These are phyloP conservation scores for Thunnus thynnus DNA, from an alignment of 2,113 vertebrate species.

Conservation along the genomic window DNA sequence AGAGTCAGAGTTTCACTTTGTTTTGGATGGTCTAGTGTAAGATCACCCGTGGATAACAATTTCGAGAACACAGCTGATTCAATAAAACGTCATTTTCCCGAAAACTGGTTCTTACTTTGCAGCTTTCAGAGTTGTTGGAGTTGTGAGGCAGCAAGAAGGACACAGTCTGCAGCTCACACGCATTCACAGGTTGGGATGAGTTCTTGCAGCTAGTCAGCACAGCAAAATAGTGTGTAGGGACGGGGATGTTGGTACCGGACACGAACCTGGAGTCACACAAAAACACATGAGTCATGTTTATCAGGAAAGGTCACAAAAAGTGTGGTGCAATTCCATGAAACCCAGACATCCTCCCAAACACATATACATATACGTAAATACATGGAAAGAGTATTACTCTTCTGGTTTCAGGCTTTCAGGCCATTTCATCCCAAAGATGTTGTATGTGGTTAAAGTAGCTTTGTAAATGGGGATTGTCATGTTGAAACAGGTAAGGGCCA, in stretches of 20 bases:
- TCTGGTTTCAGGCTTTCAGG: no score
- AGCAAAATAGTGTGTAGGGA: constrained; percentile 84
- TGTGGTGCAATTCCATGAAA: not conserved
- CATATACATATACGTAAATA: no score
- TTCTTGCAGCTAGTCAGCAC: constrained; percentile 80
- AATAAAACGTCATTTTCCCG: not conserved
- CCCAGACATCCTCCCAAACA: no score
- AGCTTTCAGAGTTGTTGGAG: constrained; percentile 73
- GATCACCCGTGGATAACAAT: not conserved
- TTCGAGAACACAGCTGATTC: not conserved
- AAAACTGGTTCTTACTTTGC: constrained; percentile 67
- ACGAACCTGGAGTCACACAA: constrained; percentile 66
- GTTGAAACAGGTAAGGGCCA: no score
- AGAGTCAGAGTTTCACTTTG: no score
- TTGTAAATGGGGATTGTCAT: no score
- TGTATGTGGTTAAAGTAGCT: no score
- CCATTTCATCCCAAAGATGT: no score
- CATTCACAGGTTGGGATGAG: not conserved
- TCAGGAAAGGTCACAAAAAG: not conserved
- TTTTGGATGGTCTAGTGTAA: no score
- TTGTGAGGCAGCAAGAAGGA: constrained; percentile 82
- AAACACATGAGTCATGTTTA: not conserved
- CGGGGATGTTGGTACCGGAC: constrained; percentile 43
- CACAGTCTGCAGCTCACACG: constrained; percentile 71
- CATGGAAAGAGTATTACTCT: no score